Base-by-base conservation (phyloP, 2,797 vertebrate species). In the Falco rusticolus region DNA sequence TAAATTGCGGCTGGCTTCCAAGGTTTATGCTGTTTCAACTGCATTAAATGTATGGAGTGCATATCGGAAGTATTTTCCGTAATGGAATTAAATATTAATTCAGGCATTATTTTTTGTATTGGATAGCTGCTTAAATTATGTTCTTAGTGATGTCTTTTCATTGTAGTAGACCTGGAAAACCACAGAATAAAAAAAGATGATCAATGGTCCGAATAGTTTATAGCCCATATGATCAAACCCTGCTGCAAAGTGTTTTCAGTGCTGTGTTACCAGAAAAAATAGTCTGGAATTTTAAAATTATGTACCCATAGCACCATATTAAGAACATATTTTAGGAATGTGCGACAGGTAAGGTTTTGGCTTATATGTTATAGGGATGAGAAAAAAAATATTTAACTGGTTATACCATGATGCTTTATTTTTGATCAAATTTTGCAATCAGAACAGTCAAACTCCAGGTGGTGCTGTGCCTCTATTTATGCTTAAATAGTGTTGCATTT, bases 381-480 rank as follows among this genome's bases (percentile, higher is more conserved):
- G 3, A 1, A 9, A 16, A 50, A 25, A 11, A 1, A 3, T 21
- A 5, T 81, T 80, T 33, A 50, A 37, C 6, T 41, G 31, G 22
- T 70, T 61, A 34, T 43, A 48, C 9, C 9, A 6, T 24, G 22
- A 22, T 15, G 18, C 61, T 8, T 51, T 43, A 13, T 59, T 70
- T 88, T 56, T n/a, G 45, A 15, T 50, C 12, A 9, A 34, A 18
- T n/a, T 47, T n/a, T 95, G 97, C 90, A 96, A 5, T 94, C 28
- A 13, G 76, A 14, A 56, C 33, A 31, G 80, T 80, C 59, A 45
- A 87, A 84, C 98, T 96, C 96, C 92, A 97, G 98, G 84, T 96
- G 98, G 98, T 80, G 87, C 97, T 97, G 90, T 98, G 93, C 78
- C 63, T 89, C 93, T 78, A 10, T 82, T 70, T 59, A 6, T 95